Conservation (phyloP, 2,113 vertebrate species). For the Seriola rivoliana region DNA sequence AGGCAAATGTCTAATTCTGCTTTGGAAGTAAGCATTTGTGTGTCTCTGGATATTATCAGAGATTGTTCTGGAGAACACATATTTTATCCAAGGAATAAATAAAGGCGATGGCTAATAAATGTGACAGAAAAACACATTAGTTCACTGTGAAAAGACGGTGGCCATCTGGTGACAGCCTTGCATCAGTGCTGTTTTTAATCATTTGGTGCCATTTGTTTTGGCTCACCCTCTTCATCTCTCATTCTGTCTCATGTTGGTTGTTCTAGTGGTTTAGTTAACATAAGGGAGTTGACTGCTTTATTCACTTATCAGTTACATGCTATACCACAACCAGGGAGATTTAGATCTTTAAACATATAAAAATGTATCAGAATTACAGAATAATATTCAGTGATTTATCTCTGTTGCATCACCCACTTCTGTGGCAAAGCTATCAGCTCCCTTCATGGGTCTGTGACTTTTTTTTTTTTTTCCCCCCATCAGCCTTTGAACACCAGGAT, state of each 20-base stretch:
- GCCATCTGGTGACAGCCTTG: slow-evolving; percentile 75
- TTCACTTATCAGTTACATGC: slow-evolving; percentile 12
- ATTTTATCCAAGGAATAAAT: slow-evolving; percentile 64
- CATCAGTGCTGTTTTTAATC: slow-evolving; percentile 62
- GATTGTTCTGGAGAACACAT: slow-evolving; percentile 50
- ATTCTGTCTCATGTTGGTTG: slow-evolving; percentile 50
- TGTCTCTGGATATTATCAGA: slow-evolving; percentile 52
- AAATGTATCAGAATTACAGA: neutral
- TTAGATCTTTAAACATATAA: neutral
- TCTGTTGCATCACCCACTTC: slow-evolving; percentile 12
- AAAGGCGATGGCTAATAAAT: slow-evolving; percentile 64
- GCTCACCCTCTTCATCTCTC: slow-evolving; percentile 48
- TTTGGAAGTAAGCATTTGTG: slow-evolving; percentile 32
- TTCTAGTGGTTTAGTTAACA: slow-evolving; percentile 41
- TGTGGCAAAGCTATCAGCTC: neutral
- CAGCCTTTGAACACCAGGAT: slow-evolving; percentile 62
- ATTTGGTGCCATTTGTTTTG: slow-evolving; percentile 61
- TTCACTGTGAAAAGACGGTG: slow-evolving; percentile 61
- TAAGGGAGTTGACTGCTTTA: slow-evolving; percentile 11
- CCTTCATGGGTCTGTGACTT: neutral
- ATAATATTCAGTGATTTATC: slow-evolving; percentile 13
- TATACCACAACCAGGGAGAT: slow-evolving; percentile 6
- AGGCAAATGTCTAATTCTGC: slow-evolving; percentile 55
- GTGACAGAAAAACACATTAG: slow-evolving; percentile 69
- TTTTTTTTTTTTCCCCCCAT: slow-evolving; percentile 16